phyloP scores from a whole-genome alignment of 1,140 invertebrate species.

The Sminthurides bifidus region DNA sequence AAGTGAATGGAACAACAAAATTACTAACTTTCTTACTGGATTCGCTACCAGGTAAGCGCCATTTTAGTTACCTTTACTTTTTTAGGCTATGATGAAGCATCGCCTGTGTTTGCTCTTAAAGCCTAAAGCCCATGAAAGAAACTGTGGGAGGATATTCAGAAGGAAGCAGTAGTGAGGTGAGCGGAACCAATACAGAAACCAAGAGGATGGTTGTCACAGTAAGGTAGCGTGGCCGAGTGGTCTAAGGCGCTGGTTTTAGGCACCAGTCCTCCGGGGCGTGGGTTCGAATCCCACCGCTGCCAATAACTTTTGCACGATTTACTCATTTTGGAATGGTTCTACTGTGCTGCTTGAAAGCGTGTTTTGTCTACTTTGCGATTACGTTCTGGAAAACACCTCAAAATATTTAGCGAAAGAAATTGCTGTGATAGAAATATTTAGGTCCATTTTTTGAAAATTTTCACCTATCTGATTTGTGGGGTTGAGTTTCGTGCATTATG shows the following conservation, averaged over 20 bases:
- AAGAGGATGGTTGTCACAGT: not conserved
- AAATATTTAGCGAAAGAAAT: too few species aligned
- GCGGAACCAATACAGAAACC: not conserved
- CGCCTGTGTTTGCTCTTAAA: not conserved
- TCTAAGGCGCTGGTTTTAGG: conserved; percentile 96
- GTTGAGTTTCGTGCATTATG: too few species aligned
- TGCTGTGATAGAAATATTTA: too few species aligned
- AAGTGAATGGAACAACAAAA: conserved; percentile 85
- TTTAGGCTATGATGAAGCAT: not conserved
- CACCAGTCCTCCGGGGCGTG: conserved; percentile 97
- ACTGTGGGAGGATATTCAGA: too few species aligned
- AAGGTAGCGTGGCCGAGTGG: conserved; percentile 95
- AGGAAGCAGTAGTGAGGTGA: too few species aligned
- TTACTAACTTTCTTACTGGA: conserved; percentile 86
- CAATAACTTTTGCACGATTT: conserved; percentile 42
- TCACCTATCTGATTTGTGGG: too few species aligned
- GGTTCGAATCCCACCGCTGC: conserved; percentile 98
- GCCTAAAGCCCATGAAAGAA: not conserved
- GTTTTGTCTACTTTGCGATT: too few species aligned
- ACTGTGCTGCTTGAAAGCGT: too few species aligned
- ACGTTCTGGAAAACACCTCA: too few species aligned
- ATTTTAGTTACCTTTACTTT: conserved; percentile 1
- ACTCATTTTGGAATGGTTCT: too few species aligned
- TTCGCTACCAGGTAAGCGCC: conserved; percentile 73
- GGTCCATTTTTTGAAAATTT: too few species aligned